Evolutionary conservation across 1,140 invertebrate genomes (phyloP).

Genomic region (Gryon sp.): DNA sequence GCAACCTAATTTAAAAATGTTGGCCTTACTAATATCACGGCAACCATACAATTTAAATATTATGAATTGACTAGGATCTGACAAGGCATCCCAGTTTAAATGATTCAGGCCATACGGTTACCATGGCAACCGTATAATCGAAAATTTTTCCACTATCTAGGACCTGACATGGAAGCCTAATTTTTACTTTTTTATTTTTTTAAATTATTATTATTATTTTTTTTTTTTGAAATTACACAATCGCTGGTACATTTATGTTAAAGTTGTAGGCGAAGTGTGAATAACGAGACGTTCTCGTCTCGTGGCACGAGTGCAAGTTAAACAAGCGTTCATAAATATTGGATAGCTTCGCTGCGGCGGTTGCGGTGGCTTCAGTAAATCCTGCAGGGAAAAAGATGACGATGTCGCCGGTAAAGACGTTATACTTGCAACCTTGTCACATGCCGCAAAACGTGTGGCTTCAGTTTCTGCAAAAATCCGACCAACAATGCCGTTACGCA

Average conservation of each 20-base stretch:
- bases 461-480: conserved; percentile 27
- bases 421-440: conserved; percentile 53
- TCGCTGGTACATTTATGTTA: too few relatives aligned
- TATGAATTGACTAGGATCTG: too few relatives aligned
- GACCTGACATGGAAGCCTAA: too few relatives aligned
- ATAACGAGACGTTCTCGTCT: conserved; percentile 57
- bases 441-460: conserved; percentile 43
- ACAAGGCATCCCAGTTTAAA: too few relatives aligned
- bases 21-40: too few relatives aligned
- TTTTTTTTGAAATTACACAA: too few relatives aligned
- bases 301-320: conserved; percentile 66
- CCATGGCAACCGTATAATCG: too few relatives aligned
- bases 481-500: conserved; percentile 45
- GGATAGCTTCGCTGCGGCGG: conserved; percentile 49
- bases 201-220: neutral
- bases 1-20: too few relatives aligned
- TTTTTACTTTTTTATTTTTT: neutral
- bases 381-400: conserved; percentile 59
- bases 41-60: too few relatives aligned
- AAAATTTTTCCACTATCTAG: too few relatives aligned
- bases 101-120: too few relatives aligned
- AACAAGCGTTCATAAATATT: conserved; percentile 73
- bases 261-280: conserved; percentile 61
- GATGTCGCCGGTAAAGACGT: conserved; percentile 47
- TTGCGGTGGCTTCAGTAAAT: conserved; percentile 65